Conservation (phyloP, 1,140 invertebrate species). For the Magallana gigas region DNA sequence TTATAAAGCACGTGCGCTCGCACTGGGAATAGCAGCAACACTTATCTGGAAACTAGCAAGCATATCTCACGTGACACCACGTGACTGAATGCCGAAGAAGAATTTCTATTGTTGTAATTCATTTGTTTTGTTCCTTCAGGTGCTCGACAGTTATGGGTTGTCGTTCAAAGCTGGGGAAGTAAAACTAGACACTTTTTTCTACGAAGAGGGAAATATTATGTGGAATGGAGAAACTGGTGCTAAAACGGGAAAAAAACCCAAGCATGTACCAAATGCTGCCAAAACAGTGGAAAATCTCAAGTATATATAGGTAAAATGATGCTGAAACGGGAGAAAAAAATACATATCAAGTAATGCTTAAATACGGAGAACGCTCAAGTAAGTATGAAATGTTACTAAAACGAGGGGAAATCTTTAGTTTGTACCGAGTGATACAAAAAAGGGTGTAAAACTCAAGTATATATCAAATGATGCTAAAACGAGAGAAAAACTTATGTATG, state of each 20-base stretch:
- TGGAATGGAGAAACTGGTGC: conserved; percentile 83
- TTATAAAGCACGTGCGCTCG: no score
- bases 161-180: conserved; percentile 81
- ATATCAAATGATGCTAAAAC: conserved; percentile 81
- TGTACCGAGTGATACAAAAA: conserved; percentile 77
- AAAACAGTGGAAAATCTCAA: conserved; percentile 83
- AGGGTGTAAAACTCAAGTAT: conserved; percentile 83
- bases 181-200: conserved; percentile 84
- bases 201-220: conserved; percentile 80
- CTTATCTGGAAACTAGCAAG: no score
- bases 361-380: conserved; percentile 56
- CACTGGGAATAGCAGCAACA: no score
- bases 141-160: conserved; percentile 82
- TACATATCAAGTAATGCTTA: no score
- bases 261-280: conserved; percentile 81
- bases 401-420: not conserved
- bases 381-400: conserved; percentile 55
- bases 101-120: not conserved
- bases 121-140: conserved; percentile 60
- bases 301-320: conserved; percentile 52
- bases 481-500: conserved; percentile 83
- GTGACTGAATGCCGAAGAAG: no score
- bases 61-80: no score
- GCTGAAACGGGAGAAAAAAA: not conserved
- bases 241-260: conserved; percentile 81